phyloP scores from a whole-genome alignment of 2,888 invertebrate genomes.

The Diplolepis rosae region DNA sequence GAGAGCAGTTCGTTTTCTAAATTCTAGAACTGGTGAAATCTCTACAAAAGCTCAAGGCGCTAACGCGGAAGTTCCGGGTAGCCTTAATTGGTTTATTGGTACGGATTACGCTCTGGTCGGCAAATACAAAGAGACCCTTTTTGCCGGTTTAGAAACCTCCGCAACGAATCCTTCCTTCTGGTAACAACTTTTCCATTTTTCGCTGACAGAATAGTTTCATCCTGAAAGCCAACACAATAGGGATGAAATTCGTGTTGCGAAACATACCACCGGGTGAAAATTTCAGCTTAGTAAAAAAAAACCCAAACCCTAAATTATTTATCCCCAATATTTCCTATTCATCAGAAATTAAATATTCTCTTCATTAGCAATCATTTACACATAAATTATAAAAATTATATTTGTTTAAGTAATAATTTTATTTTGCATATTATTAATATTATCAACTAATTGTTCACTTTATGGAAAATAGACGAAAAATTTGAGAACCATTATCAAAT shows the following conservation, averaged over 20 bases:
- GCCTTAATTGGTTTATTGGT: constrained; percentile 67
- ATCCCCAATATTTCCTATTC: too few relatives aligned
- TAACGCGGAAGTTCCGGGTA: constrained; percentile 28
- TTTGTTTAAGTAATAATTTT: too few relatives aligned
- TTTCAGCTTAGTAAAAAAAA: too few relatives aligned
- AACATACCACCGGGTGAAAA: neutral
- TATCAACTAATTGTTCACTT: too few relatives aligned
- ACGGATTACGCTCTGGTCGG: constrained; percentile 57
- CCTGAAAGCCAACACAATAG: neutral
- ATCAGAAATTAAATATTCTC: too few relatives aligned
- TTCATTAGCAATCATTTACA: too few relatives aligned
- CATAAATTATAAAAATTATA: too few relatives aligned
- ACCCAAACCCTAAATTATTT: too few relatives aligned
- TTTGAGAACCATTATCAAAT: neutral
- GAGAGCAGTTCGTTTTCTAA: neutral
- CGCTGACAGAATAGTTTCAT: neutral
- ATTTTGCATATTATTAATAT: too few relatives aligned
- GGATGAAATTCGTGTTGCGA: constrained; percentile 23
- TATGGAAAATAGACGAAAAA: too few relatives aligned
- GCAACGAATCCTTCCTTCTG: constrained; percentile 38
- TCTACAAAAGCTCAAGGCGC: constrained; percentile 1
- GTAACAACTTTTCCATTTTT: neutral
- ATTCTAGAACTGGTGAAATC: constrained; percentile 22
- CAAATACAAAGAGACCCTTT: constrained; percentile 53
- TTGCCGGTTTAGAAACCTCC: constrained; percentile 31